Evolutionary conservation across 2,888 invertebrate species (phyloP), one percentile per base, ranked within the genome.

Genomic region (Cheilosia soror): DNA sequence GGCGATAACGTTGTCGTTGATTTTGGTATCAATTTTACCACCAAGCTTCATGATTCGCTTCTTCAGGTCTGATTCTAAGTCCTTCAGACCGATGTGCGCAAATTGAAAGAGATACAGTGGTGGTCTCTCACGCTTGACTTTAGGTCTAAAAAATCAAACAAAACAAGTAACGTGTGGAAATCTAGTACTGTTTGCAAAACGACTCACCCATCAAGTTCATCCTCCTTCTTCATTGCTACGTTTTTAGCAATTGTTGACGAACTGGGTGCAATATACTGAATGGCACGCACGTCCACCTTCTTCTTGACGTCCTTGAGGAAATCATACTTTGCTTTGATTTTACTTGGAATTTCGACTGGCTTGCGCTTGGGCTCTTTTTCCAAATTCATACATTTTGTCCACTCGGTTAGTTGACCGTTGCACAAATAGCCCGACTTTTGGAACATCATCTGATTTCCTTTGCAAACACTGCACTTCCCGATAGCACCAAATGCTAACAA

Each of bases 401-500:
- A 99, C 90, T 98, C 98, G 0, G 91, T 91, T 31, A 90, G 76
- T 57, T 91, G 91, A 89, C 98, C 98, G 86, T 94, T 94, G 91
- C 99, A 99, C 86, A 95, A 94, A 90, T 99, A 99, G 4, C 97
- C 96, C 79, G 94, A 93, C 33, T 96, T 95, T 87, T 93, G 93
- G 88, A 95, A 94, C 44, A 94, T 92, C 25, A 96, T 93, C 89
- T 97, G 96, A 0, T 97, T 97, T 1, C 93, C 91, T 65, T 94
- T 94, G 90, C 99, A 99, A 88, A 96, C 95, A 0, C 94, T 91
- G 89, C 99, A 99, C 0, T 94, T 94, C 80, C 94, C 92, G 3
- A 98, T 93, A 2, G 95, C 94, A 37, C 99, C 99, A 93, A 99
- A 99, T 0, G 95, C 94, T 94, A 99, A 95, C 40, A 95, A 93